These are phyloP conservation scores for Leiothrix lutea DNA, from an alignment of 2,113 vertebrate species.

Conservation along the genomic window DNA sequence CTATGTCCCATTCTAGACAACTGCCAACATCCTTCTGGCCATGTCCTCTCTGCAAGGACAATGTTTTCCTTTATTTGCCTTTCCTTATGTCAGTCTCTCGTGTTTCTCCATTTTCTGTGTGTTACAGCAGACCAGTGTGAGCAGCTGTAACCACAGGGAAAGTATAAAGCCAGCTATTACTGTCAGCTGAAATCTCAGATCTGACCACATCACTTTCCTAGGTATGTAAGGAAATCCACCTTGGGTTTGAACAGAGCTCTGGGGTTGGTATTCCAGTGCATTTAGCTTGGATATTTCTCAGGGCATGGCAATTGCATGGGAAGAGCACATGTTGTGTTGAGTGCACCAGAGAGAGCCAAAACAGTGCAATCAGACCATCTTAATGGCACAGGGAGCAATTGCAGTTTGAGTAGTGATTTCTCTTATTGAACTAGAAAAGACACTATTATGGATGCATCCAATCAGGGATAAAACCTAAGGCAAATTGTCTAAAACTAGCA, in stretches of 20 bases:
- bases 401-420: neutral
- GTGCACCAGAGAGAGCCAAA: neutral
- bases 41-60: neutral
- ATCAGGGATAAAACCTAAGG: neutral
- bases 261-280: neutral
- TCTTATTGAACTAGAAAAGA: neutral
- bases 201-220: neutral
- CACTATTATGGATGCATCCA: neutral
- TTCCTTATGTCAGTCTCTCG: neutral
- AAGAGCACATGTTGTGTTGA: neutral
- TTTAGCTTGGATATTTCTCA: neutral
- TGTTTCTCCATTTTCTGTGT: neutral
- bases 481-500: neutral
- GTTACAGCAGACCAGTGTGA: neutral
- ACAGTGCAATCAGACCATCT: neutral
- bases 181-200: neutral
- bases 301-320: neutral
- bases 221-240: neutral
- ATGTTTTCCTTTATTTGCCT: neutral
- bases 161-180: neutral
- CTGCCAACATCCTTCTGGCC: neutral
- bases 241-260: neutral
- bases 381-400: neutral
- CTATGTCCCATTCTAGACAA: neutral
- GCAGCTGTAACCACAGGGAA: constrained; percentile 29